phyloP scores from a whole-genome alignment of 2,113 vertebrate genomes.

The Illadopsis cleaveri region DNA sequence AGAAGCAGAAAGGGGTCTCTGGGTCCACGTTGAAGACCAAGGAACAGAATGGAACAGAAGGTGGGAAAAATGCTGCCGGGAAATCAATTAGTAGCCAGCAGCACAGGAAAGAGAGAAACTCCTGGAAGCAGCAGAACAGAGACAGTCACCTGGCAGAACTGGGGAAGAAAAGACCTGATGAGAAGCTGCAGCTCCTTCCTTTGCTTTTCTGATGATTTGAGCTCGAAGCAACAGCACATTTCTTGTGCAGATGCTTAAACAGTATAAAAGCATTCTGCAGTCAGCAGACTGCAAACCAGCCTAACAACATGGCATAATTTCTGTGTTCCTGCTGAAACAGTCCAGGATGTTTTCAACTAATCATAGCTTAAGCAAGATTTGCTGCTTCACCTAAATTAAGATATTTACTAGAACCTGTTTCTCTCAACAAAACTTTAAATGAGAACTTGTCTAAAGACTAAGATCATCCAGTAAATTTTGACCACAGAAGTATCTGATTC shows the following conservation, averaged over 20 bases:
- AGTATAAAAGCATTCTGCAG: constrained; percentile 1
- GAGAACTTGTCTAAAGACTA: background rate
- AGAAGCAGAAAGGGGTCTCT: background rate
- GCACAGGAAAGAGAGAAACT: background rate
- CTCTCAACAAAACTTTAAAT: background rate
- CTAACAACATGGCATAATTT: background rate
- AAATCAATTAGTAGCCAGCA: background rate
- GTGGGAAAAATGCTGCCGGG: background rate
- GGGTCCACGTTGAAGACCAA: accelerated
- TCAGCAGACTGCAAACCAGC: constrained; percentile 21
- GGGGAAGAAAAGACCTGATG: constrained; percentile 30
- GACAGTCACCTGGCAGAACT: background rate
- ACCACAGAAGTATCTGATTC: background rate
- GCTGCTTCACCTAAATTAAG: constrained; percentile 1
- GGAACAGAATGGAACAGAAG: background rate
- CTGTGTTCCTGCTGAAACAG: background rate
- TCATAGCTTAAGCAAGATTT: background rate
- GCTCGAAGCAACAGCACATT: background rate
- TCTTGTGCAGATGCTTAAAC: background rate
- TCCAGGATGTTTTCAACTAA: background rate
- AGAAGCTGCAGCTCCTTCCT: constrained; percentile 14
- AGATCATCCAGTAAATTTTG: background rate
- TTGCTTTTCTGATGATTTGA: constrained; percentile 24
- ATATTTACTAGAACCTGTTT: background rate
- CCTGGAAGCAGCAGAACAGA: constrained; percentile 10